A percentile compares a stretch with the other conserved stretches of the same genome.
phyloP scores from a whole-genome alignment of 2,113 vertebrate species.

The Myiozetetes cayanensis region DNA sequence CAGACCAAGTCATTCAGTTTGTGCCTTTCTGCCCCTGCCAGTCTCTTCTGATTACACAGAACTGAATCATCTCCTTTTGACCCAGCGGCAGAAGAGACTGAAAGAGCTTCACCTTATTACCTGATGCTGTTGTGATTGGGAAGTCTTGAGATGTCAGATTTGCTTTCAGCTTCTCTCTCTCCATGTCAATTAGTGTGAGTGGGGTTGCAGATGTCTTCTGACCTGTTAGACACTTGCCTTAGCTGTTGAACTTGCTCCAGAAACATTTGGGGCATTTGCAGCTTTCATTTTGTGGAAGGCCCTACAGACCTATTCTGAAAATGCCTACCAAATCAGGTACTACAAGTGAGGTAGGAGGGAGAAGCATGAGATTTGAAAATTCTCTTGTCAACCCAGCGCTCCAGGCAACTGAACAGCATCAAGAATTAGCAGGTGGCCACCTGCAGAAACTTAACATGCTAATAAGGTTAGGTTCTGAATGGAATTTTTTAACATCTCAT shows the following conservation, averaged over 20 bases:
- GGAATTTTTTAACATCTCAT: not conserved
- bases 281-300: not conserved
- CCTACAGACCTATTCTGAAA: not conserved
- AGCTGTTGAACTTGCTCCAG: not conserved
- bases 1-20: not conserved
- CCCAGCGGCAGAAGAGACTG: fast-evolving
- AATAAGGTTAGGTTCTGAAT: not conserved
- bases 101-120: not conserved
- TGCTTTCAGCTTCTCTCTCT: not conserved
- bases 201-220: not conserved
- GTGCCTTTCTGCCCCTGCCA: not conserved
- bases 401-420: not conserved
- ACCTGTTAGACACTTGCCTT: not conserved
- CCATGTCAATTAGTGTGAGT: fast-evolving
- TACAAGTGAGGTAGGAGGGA: not conserved
- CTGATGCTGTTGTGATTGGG: not conserved
- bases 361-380: not conserved
- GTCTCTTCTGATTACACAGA: not conserved
- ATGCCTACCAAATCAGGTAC: not conserved
- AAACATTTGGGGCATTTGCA: not conserved
- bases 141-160: not conserved
- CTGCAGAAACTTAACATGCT: not conserved
- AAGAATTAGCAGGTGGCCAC: not conserved
- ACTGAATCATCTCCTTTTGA: not conserved
- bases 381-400: not conserved